Percentiles rank a stretch among this genome's conserved stretches.
Conservation (phyloP, 2,797 vertebrate species). For the Pteronotus mesoamericanus region DNA sequence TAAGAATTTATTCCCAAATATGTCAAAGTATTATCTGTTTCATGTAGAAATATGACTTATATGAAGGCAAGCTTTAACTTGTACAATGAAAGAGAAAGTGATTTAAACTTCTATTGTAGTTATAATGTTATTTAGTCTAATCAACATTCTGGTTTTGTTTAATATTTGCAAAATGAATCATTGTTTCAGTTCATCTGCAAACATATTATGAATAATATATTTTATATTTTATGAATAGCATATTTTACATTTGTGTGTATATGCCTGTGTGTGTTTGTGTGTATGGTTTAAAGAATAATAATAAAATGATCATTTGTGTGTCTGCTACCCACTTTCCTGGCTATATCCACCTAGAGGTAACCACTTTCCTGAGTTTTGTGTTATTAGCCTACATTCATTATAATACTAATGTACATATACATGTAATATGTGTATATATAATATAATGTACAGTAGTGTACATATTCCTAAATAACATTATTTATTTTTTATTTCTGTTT, state of each 20-base stretch:
- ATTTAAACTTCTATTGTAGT: slow-evolving; percentile 14
- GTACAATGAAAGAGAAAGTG: neutral
- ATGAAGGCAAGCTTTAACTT: slow-evolving; percentile 13
- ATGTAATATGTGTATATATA: neutral
- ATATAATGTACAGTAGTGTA: neutral
- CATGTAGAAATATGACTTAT: neutral
- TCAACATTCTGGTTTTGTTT: slow-evolving; percentile 15
- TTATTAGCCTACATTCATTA: neutral
- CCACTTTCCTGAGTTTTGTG: neutral
- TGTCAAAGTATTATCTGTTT: neutral
- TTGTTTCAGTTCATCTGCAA: slow-evolving; percentile 16
- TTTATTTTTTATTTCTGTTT: slow-evolving; percentile 30
- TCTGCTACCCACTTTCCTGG: neutral
- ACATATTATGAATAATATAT: neutral
- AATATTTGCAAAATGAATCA: slow-evolving; percentile 20
- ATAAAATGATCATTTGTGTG: neutral
- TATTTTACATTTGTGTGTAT: neutral
- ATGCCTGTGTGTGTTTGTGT: neutral
- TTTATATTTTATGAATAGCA: neutral
- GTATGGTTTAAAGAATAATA: neutral
- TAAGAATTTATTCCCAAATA: slow-evolving; percentile 12
- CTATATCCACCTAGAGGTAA: neutral
- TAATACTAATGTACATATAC: neutral
- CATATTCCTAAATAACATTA: neutral
- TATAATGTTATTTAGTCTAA: neutral